Conservation (phyloP, 2,113 vertebrate species). For the Tiliqua scincoides region DNA sequence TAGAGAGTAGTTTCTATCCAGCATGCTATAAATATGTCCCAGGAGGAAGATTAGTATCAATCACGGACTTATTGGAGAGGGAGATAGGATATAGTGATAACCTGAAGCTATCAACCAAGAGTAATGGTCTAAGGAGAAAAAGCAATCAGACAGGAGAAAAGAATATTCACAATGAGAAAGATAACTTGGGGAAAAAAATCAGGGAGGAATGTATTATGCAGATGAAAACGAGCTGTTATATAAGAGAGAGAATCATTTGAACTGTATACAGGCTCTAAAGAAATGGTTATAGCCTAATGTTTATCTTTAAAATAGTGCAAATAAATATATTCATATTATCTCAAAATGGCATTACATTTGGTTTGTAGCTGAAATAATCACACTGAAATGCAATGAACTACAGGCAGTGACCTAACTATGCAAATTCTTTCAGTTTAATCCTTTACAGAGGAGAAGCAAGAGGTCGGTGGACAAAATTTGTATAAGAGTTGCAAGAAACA, state of each 20-base stretch:
- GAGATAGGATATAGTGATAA: slow-evolving; percentile 81
- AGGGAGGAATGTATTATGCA: slow-evolving; percentile 69
- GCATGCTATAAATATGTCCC: slow-evolving; percentile 79
- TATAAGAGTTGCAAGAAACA: slow-evolving; percentile 3
- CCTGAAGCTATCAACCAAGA: slow-evolving; percentile 78
- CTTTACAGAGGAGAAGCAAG: neutral
- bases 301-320: slow-evolving; percentile 64
- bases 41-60: slow-evolving; percentile 83
- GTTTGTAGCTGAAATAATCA: slow-evolving; percentile 40
- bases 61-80: slow-evolving; percentile 82
- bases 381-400: slow-evolving; percentile 58
- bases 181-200: slow-evolving; percentile 59
- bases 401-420: slow-evolving; percentile 39
- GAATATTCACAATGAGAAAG: slow-evolving; percentile 64
- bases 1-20: slow-evolving; percentile 76
- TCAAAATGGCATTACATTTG: slow-evolving; percentile 47
- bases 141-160: slow-evolving; percentile 80
- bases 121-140: slow-evolving; percentile 80
- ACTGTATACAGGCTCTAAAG: slow-evolving; percentile 63
- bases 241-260: slow-evolving; percentile 62
- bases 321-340: slow-evolving; percentile 54
- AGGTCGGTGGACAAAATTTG: slow-evolving; percentile 37
- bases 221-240: slow-evolving; percentile 71
- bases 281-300: slow-evolving; percentile 66
- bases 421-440: slow-evolving; percentile 41